Percentiles rank a stretch among this genome's conserved stretches.
phyloP scores from a whole-genome alignment of 2,113 vertebrate genomes.

The Motacilla tschutschensis region DNA sequence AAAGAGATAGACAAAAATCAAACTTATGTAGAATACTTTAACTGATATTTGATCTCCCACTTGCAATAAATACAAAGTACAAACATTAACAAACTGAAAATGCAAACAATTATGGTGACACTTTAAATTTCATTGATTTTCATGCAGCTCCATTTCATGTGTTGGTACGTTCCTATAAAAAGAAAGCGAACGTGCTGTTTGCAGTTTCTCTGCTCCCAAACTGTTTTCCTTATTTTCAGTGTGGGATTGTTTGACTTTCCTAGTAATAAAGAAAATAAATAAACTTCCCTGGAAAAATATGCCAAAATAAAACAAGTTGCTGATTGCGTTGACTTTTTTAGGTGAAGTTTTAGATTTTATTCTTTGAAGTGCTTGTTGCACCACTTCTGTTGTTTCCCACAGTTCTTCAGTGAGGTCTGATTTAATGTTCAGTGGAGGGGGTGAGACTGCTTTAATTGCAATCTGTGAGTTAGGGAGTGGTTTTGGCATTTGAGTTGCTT shows the following conservation, averaged over 20 bases:
- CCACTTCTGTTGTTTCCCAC: not conserved
- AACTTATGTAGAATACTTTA: not conserved
- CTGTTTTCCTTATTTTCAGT: not conserved
- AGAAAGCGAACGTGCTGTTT: not conserved
- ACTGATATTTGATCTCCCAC: not conserved
- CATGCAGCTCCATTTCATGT: not conserved
- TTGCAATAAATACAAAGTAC: not conserved
- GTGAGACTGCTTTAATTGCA: not conserved
- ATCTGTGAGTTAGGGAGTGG: not conserved
- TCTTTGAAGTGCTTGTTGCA: not conserved
- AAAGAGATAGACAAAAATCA: not conserved
- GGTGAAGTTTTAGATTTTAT: not conserved
- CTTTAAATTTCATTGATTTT: not conserved
- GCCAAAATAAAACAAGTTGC: not conserved
- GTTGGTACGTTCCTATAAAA: not conserved
- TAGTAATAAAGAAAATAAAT: not conserved
- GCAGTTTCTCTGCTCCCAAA: not conserved
- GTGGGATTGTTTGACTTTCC: not conserved
- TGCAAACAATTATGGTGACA: not conserved
- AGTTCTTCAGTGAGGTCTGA: not conserved
- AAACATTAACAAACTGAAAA: not conserved
- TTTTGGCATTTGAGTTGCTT: not conserved
- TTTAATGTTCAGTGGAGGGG: not conserved
- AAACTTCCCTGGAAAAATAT: not conserved
- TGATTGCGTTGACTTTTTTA: not conserved